phyloP scores from a whole-genome alignment of 2,797 vertebrate genomes.

The Trachurus trachurus region DNA sequence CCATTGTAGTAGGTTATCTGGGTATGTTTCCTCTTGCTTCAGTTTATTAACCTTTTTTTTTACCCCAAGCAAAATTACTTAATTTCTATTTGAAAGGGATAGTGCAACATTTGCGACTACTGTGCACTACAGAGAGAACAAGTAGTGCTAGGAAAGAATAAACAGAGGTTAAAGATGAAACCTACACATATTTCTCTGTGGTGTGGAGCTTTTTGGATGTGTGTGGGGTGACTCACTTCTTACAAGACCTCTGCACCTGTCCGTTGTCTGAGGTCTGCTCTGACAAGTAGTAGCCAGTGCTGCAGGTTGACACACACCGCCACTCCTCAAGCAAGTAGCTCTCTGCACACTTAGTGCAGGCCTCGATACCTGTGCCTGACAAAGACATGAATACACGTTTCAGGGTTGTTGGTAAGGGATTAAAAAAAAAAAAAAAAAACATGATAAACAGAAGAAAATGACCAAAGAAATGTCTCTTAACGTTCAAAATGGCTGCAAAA shows the following conservation, averaged over 20 bases:
- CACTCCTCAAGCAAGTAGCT: slow-evolving; percentile 94
- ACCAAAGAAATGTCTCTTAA: not conserved
- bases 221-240: slow-evolving; percentile 89
- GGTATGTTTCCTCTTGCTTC: not conserved
- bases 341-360: slow-evolving; percentile 93
- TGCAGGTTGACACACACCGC: slow-evolving; percentile 92
- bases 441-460: not conserved
- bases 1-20: not conserved
- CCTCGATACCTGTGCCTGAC: slow-evolving; percentile 92
- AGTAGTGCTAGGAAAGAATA: not conserved
- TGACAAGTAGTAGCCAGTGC: slow-evolving; percentile 89
- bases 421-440: not conserved
- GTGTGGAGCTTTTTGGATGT: slow-evolving; percentile 28
- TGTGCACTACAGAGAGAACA: not conserved
- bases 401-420: not conserved
- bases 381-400: slow-evolving; percentile 14
- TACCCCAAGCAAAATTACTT: too few species aligned
- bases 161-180: not conserved
- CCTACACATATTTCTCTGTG: too few species aligned
- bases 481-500: not conserved
- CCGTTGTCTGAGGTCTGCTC: slow-evolving; percentile 89
- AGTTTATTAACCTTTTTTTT: too few species aligned
- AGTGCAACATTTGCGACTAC: too few species aligned
- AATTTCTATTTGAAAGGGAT: too few species aligned
- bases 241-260: slow-evolving; percentile 90